Conservation (phyloP, 2,888 invertebrate genomes). For the Tolmerus cingulatus region DNA sequence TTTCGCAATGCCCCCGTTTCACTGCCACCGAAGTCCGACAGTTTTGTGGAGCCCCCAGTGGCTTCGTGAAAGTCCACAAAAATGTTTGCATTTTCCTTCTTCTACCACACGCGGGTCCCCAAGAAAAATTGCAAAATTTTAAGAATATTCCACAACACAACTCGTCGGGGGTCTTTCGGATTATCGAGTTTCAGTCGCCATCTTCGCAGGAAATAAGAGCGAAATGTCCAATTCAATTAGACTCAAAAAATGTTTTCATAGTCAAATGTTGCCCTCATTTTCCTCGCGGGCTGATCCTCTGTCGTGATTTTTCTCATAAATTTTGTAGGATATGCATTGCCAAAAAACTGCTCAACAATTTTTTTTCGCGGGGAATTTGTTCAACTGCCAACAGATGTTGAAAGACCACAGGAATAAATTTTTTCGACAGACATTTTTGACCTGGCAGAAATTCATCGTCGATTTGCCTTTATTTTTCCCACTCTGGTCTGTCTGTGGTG, state of each 20-base stretch:
- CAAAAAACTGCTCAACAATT: not conserved
- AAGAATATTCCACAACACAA: not conserved
- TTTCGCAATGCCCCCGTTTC: not conserved
- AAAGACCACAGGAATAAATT: constrained; percentile 1
- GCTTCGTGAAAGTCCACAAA: not conserved
- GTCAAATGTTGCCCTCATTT: constrained; percentile 2
- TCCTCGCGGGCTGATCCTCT: not conserved
- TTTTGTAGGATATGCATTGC: not conserved
- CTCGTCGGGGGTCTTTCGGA: not conserved
- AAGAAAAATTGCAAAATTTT: constrained; percentile 8
- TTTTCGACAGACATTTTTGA: not conserved
- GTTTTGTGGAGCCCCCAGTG: not conserved
- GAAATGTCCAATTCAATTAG: constrained; percentile 1
- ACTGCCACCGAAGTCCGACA: not conserved
- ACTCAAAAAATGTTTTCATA: not conserved
- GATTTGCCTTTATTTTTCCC: not conserved
- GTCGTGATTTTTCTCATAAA: not conserved
- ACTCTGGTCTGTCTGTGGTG: not conserved
- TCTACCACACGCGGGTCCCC: not conserved
- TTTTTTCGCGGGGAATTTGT: not conserved
- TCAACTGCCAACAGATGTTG: not conserved
- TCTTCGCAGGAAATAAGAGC: not conserved
- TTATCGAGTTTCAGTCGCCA: not conserved
- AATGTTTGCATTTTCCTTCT: not conserved
- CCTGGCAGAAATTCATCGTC: not conserved